A percentile compares a stretch with the other conserved stretches of the same genome.
These are phyloP conservation scores for Heterodera carotae DNA, from an alignment of 1,140 invertebrate species.

Conservation along the genomic window DNA sequence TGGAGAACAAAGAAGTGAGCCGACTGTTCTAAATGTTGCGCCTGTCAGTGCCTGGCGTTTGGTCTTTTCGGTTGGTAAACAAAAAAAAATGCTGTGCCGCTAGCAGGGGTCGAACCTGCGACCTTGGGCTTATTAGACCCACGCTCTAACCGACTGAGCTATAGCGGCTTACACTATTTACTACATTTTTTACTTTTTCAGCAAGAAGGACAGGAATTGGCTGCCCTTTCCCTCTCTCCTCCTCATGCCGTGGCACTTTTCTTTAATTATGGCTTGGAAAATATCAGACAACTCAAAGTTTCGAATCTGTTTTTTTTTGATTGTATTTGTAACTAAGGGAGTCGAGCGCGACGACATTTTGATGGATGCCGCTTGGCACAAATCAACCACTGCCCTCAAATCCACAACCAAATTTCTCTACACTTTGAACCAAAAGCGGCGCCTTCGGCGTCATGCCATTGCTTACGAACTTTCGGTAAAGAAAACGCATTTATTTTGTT, in stretches of 20 bases:
- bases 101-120: constrained; percentile 65
- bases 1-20: constrained; percentile 14
- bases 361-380: constrained; percentile 32
- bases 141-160: constrained; percentile 66
- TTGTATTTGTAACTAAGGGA: constrained; percentile 21
- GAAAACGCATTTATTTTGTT: not conserved
- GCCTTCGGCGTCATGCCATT: constrained; percentile 38
- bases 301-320: not conserved
- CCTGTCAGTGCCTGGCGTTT: constrained; percentile 36
- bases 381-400: constrained; percentile 22
- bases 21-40: constrained; percentile 10
- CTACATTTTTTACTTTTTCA: constrained; percentile 24
- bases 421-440: constrained; percentile 35
- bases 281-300: constrained; percentile 14
- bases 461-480: constrained; percentile 44
- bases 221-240: constrained; percentile 23
- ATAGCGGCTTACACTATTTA: constrained; percentile 51
- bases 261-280: constrained; percentile 32
- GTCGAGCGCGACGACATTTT: constrained; percentile 22
- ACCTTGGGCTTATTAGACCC: constrained; percentile 66
- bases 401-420: constrained; percentile 41
- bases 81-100: constrained; percentile 29
- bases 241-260: constrained; percentile 24
- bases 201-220: constrained; percentile 43
- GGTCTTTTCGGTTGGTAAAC: constrained; percentile 37